Base-by-base conservation (phyloP, 1,140 invertebrate species). In the Cotesia chilonis region DNA sequence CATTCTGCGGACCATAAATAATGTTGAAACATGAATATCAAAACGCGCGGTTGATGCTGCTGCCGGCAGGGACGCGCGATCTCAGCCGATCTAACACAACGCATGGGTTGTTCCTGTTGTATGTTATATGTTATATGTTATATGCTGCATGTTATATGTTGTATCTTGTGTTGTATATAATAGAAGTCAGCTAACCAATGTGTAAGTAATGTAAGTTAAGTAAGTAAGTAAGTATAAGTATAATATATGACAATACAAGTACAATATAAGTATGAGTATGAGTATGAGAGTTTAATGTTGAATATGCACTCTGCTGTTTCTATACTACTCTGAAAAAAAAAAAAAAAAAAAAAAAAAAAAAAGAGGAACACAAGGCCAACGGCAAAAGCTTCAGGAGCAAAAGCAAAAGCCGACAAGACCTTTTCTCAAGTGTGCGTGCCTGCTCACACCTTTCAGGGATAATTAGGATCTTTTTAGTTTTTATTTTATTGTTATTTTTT, bases 1-100 rank as follows among this genome's bases (percentile, higher is more conserved):
- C 76, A 79, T 76, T 78, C 70, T 71, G 36, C 5, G 7, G 71
- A 68, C 74, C 76, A 68, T 77, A 79, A 79, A 79, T 79, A 76
- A 76, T 73, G 64, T 63, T 17, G 52, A 38, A 73, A 78, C 74
- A 72, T 68, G 72, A 78, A 75, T 77, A 75, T 76, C 66, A 61
- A 68, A 67, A 60, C n/a, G 63, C 41, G 41, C 41, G 41, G 41
- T 47, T 47, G 41, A 47, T 47, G 41, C 41, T 47, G 41, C 63
- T 17, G 36, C 63, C 63, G 36, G 38, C 63, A 54, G 9, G 55
- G 54, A 9, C 47, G 28, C 68, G 9, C 10, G 41, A 47, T 47
- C 41, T 47, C 35, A 57, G 51, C 28, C 54, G 36, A 12, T 47
- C 14, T 6, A 55, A 20, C 2, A 68, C 14, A 51, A 66, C n/a